A percentile compares a stretch with the other conserved stretches of the same genome.
Evolutionary conservation across 1,140 invertebrate species (phyloP).

Genomic region (Marisa cornuarietis): DNA sequence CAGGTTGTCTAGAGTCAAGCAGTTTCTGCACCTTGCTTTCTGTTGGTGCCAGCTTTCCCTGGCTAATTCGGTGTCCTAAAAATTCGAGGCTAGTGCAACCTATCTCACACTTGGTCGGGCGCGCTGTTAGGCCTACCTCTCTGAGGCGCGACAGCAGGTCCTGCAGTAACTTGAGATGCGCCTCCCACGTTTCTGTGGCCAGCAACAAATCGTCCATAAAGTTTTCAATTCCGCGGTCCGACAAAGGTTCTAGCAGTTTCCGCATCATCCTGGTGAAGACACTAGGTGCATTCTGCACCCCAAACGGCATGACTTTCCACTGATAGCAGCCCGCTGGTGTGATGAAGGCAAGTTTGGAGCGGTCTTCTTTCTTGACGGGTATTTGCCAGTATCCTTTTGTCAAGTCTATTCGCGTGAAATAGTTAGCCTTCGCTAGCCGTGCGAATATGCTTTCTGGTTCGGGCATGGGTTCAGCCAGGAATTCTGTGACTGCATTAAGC

Average conservation of each 20-base stretch:
- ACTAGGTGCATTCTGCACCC: slow-evolving; percentile 33
- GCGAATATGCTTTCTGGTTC: slow-evolving; percentile 40
- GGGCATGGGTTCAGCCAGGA: slow-evolving; percentile 45
- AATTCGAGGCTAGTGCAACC: slow-evolving; percentile 26
- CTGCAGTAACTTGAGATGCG: not conserved
- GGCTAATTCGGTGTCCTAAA: slow-evolving; percentile 36
- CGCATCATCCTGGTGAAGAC: slow-evolving; percentile 32
- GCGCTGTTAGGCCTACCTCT: not conserved
- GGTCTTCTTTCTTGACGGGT: slow-evolving; percentile 5
- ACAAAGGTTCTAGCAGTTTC: slow-evolving; percentile 23
- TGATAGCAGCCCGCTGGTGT: slow-evolving; percentile 29
- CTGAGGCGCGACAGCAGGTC: not conserved
- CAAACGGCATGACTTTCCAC: slow-evolving; percentile 43
- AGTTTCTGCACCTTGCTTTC: slow-evolving; percentile 61
- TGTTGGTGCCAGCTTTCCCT: slow-evolving; percentile 50
- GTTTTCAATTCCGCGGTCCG: not conserved
- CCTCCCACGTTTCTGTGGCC: not conserved
- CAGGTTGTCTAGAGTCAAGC: slow-evolving; percentile 44
- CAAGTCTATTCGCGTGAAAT: slow-evolving; percentile 29
- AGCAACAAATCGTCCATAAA: slow-evolving; percentile 9
- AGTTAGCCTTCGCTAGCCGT: slow-evolving; percentile 12
- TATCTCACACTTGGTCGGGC: slow-evolving; percentile 20
- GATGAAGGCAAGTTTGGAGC: slow-evolving; percentile 27
- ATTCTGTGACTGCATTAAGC: slow-evolving; percentile 32
- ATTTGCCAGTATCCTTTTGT: slow-evolving; percentile 44